phyloP scores from a whole-genome alignment of 1,140 invertebrate genomes.

The Cheumatopsyche charites region DNA sequence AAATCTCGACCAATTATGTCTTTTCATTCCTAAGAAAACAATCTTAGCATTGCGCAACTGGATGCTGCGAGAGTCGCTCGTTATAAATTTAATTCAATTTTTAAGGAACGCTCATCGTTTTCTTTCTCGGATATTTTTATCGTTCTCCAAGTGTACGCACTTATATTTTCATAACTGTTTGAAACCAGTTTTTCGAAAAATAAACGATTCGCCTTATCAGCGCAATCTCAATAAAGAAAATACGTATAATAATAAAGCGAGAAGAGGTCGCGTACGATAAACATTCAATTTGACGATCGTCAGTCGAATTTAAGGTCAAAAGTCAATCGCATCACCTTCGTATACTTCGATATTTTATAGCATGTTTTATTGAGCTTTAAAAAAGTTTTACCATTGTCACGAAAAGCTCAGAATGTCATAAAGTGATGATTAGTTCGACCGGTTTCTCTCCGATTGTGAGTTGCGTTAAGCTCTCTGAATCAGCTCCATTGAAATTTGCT shows the following conservation, averaged over 20 bases:
- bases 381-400: neutral
- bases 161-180: neutral
- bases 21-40: too few species aligned
- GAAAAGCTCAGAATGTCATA: neutral
- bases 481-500: neutral
- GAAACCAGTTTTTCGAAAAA: slow-evolving; percentile 1
- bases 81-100: too few species aligned
- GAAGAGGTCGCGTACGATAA: neutral
- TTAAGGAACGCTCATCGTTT: too few species aligned
- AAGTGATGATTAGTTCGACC: slow-evolving; percentile 6
- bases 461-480: neutral
- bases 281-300: slow-evolving; percentile 4
- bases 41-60: too few species aligned
- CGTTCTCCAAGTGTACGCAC: too few species aligned
- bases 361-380: neutral
- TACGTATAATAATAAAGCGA: neutral
- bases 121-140: too few species aligned
- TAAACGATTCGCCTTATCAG: slow-evolving; percentile 1
- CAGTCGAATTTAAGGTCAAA: slow-evolving; percentile 17
- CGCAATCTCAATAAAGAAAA: neutral
- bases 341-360: neutral
- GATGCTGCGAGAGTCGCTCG: too few species aligned
- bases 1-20: too few species aligned
- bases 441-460: neutral
- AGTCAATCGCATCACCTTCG: neutral